Percentiles rank a stretch among this genome's conserved stretches.
These are phyloP conservation scores for Heliconius hermathena DNA, from an alignment of 1,140 invertebrate species.

Conservation along the genomic window DNA sequence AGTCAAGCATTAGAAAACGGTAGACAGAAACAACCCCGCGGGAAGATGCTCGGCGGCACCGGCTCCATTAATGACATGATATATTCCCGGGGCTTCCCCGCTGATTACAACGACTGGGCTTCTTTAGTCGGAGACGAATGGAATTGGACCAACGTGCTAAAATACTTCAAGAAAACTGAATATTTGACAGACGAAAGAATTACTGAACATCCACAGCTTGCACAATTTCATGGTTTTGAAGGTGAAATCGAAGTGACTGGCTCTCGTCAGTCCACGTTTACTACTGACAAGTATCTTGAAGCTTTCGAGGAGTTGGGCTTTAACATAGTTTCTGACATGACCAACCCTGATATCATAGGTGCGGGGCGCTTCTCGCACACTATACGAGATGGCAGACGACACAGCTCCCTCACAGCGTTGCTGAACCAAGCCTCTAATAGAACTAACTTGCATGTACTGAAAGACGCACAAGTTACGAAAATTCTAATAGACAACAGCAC, in stretches of 20 bases:
- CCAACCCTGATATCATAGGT: constrained; percentile 59
- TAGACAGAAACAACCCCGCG: constrained; percentile 72
- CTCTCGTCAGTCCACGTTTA: constrained; percentile 39
- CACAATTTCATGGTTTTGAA: constrained; percentile 51
- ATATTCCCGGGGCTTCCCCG: constrained; percentile 88
- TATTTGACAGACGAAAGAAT: constrained; percentile 63
- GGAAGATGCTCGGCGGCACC: constrained; percentile 86
- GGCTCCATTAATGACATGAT: constrained; percentile 92
- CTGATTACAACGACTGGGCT: constrained; percentile 89
- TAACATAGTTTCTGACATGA: constrained; percentile 64
- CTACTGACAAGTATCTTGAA: constrained; percentile 54
- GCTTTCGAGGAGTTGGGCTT: constrained; percentile 63
- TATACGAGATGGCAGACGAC: constrained; percentile 56
- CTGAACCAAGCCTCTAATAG: constrained; percentile 81
- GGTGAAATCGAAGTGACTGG: constrained; percentile 67
- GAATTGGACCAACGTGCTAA: constrained; percentile 87
- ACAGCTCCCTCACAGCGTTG: constrained; percentile 60
- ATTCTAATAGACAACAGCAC: constrained; percentile 63
- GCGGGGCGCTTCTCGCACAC: constrained; percentile 67
- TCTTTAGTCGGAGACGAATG: constrained; percentile 86
- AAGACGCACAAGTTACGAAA: constrained; percentile 81
- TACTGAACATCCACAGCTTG: constrained; percentile 50
- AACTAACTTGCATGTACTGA: constrained; percentile 87
- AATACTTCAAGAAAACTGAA: constrained; percentile 70
- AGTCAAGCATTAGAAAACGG: constrained; percentile 57